phyloP scores from a whole-genome alignment of 2,888 invertebrate species.

The Troides helena region DNA sequence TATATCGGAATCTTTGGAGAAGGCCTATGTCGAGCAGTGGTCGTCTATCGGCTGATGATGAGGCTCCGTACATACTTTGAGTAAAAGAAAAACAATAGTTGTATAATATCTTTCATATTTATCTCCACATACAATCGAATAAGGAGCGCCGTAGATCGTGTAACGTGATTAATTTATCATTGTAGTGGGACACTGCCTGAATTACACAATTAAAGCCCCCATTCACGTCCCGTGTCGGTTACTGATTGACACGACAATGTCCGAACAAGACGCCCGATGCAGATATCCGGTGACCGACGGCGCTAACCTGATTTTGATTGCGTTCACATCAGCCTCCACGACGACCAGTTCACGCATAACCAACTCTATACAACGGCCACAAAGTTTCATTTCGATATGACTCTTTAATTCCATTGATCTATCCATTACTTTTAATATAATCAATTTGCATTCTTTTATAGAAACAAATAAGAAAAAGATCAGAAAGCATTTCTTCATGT shows the following conservation, averaged over 20 bases:
- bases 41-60: no score
- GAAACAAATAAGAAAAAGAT: background rate
- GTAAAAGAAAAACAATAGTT: no score
- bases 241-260: conserved; percentile 36
- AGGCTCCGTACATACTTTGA: no score
- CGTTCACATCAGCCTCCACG: conserved; percentile 3
- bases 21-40: no score
- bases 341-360: background rate
- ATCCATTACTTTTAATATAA: background rate
- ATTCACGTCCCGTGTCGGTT: conserved; percentile 30
- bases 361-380: background rate
- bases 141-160: background rate
- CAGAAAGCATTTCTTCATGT: background rate
- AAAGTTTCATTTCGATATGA: background rate
- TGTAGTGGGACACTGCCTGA: background rate
- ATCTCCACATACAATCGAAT: no score
- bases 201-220: conserved; percentile 34
- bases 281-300: conserved; percentile 22
- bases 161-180: background rate
- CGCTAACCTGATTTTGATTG: conserved; percentile 24
- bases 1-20: no score
- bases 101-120: no score
- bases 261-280: conserved; percentile 29
- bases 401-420: background rate
- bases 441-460: background rate